Evolutionary conservation across 1,140 invertebrate species (phyloP).

Genomic region (Venustaconcha ellipsiformis): DNA sequence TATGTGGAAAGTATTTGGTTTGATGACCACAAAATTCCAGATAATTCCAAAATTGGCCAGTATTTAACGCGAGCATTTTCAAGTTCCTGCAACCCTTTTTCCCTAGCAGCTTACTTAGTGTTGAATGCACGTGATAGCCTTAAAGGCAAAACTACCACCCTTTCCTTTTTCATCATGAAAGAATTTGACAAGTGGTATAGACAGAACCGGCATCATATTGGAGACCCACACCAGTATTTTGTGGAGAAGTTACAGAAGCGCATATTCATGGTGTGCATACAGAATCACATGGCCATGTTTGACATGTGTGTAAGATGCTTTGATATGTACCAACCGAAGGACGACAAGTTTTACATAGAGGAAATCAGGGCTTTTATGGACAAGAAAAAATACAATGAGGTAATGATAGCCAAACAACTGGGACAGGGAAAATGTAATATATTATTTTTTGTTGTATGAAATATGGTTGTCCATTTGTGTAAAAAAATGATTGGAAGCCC

Average conservation of each 20-base stretch:
- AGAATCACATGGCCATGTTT: conserved; percentile 51
- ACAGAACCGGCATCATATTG: conserved; percentile 13
- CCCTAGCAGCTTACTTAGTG: conserved; percentile 41
- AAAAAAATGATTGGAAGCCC: not conserved
- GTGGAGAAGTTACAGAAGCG: conserved; percentile 40
- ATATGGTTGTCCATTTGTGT: too few species aligned
- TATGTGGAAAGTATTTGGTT: conserved; percentile 30
- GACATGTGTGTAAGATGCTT: conserved; percentile 51
- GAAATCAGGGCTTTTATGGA: conserved; percentile 35
- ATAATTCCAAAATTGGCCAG: conserved; percentile 18
- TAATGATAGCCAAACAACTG: conserved; percentile 12
- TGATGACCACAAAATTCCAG: conserved; percentile 34
- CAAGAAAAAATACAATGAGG: conserved; percentile 58
- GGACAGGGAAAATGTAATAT: not conserved
- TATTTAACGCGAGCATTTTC: conserved; percentile 31
- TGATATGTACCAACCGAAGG: conserved; percentile 46
- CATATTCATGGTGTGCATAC: conserved; percentile 45
- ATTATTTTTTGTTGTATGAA: not conserved
- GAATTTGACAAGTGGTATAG: conserved; percentile 57
- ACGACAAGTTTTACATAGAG: conserved; percentile 49
- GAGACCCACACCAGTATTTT: conserved; percentile 26
- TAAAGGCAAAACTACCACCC: conserved; percentile 49
- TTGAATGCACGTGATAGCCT: conserved; percentile 45
- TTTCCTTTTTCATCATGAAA: conserved; percentile 52
- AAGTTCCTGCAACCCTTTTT: conserved; percentile 45